Conservation (phyloP, 2,888 invertebrate species). For the Microplitis manilae region DNA sequence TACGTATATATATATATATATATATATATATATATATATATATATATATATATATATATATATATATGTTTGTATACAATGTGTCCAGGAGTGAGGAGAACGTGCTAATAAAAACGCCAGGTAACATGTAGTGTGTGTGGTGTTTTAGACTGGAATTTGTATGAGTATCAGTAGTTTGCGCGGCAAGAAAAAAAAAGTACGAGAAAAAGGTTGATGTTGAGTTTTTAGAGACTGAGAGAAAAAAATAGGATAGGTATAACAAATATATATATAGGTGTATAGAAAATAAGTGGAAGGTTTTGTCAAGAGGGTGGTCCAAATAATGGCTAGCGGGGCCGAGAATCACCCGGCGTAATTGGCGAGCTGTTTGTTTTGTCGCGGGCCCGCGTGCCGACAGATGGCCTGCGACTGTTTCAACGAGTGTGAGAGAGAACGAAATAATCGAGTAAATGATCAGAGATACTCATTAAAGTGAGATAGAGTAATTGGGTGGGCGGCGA, state of each 20-base stretch:
- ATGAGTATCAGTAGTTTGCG: slow-evolving; percentile 14
- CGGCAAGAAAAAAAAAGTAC: slow-evolving; percentile 10
- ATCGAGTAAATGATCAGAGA: slow-evolving; percentile 11
- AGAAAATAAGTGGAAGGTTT: slow-evolving; percentile 30
- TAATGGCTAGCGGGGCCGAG: slow-evolving; percentile 47
- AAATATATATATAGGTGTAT: slow-evolving; percentile 3
- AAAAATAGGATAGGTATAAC: not conserved
- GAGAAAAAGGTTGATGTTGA: not conserved
- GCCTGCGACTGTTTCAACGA: slow-evolving; percentile 43
- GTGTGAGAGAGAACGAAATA: slow-evolving; percentile 29
- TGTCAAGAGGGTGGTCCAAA: slow-evolving; percentile 46
- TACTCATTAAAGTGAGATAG: slow-evolving; percentile 10
- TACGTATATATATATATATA: not conserved
- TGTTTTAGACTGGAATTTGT: slow-evolving; percentile 37
- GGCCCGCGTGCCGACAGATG: slow-evolving; percentile 62
- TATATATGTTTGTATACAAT: not conserved
- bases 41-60: not conserved
- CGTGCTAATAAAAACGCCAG: slow-evolving; percentile 44
- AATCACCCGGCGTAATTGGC: slow-evolving; percentile 65
- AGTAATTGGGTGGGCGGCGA: slow-evolving; percentile 25
- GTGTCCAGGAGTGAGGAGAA: slow-evolving; percentile 10
- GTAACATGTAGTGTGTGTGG: slow-evolving; percentile 36
- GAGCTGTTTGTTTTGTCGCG: slow-evolving; percentile 68
- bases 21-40: not conserved
- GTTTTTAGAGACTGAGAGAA: not conserved